Conservation (phyloP, 2,888 invertebrate genomes). For the Xestobium rufovillosum region DNA sequence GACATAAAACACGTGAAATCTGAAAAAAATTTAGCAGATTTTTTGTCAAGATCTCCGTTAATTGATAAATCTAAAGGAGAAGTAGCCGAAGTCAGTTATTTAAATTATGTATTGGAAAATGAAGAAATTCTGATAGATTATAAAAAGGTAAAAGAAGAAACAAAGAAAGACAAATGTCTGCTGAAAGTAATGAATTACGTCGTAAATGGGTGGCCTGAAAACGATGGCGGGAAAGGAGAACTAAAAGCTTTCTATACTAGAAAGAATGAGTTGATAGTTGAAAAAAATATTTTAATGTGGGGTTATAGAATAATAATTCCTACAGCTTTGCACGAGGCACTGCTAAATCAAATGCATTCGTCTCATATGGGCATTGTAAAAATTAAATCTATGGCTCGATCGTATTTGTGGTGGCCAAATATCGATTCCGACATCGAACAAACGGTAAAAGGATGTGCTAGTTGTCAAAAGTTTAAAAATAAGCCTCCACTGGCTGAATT, state of each 20-base stretch:
- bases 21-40: constrained; percentile 21
- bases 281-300: constrained; percentile 21
- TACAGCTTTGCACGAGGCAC: constrained; percentile 12
- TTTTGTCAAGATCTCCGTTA: constrained; percentile 23
- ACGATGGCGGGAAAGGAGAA: neutral
- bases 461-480: constrained; percentile 16
- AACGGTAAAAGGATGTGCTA: constrained; percentile 21
- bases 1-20: constrained; percentile 21
- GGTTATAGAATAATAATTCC: constrained; percentile 27
- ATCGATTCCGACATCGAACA: constrained; percentile 26
- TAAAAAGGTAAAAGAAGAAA: neutral
- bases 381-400: constrained; percentile 25
- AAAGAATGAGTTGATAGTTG: constrained; percentile 17
- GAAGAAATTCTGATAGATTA: constrained; percentile 1
- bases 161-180: neutral
- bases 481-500: constrained; percentile 18
- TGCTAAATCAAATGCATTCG: constrained; percentile 24
- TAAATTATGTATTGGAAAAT: neutral
- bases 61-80: too few species aligned
- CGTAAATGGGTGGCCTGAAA: constrained; percentile 5
- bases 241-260: constrained; percentile 12
- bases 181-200: constrained; percentile 1
- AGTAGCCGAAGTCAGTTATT: neutral
- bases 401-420: constrained; percentile 26
- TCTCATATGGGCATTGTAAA: constrained; percentile 26